A percentile compares a stretch with the other conserved stretches of the same genome.
Evolutionary conservation across 1,140 invertebrate genomes (phyloP).

Genomic region (Agraylea sexmaculata): DNA sequence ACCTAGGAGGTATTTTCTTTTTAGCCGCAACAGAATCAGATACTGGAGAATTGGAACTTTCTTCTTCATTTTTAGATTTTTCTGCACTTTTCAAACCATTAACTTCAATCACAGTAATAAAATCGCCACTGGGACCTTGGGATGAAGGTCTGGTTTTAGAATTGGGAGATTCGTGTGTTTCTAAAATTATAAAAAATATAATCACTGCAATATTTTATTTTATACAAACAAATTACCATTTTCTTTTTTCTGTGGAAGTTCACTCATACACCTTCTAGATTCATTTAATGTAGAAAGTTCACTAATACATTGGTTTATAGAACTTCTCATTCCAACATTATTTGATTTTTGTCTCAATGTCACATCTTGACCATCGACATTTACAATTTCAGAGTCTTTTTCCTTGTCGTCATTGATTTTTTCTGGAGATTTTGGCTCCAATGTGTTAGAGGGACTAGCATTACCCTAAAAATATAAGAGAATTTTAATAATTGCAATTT

Average conservation of each 20-base stretch:
- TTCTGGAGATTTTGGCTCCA: too few relatives aligned
- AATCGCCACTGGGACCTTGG: slow-evolving; percentile 56
- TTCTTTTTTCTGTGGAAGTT: slow-evolving; percentile 27
- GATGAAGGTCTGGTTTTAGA: slow-evolving; percentile 34
- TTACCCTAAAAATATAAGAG: too few relatives aligned
- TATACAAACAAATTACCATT: slow-evolving; percentile 2
- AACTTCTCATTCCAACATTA: slow-evolving; percentile 32
- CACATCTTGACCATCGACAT: slow-evolving; percentile 30
- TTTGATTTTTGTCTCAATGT: slow-evolving; percentile 29
- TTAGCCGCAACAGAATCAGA: slow-evolving; percentile 33
- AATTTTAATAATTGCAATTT: too few relatives aligned
- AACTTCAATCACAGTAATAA: slow-evolving; percentile 81
- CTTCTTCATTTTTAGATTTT: slow-evolving; percentile 33
- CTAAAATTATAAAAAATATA: slow-evolving; percentile 10
- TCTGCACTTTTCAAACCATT: slow-evolving; percentile 48
- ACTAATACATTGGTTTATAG: slow-evolving; percentile 51
- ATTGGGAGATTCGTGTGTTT: slow-evolving; percentile 31
- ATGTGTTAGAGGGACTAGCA: too few relatives aligned
- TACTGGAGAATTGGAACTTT: slow-evolving; percentile 33
- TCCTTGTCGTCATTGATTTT: too few relatives aligned
- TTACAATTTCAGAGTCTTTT: slow-evolving; percentile 1
- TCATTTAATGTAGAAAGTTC: slow-evolving; percentile 46
- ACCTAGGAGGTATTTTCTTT: slow-evolving; percentile 50
- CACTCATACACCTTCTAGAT: slow-evolving; percentile 34
- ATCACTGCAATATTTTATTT: slow-evolving; percentile 3